phyloP scores from a whole-genome alignment of 2,888 invertebrate genomes.

The Pomacea canaliculata region DNA sequence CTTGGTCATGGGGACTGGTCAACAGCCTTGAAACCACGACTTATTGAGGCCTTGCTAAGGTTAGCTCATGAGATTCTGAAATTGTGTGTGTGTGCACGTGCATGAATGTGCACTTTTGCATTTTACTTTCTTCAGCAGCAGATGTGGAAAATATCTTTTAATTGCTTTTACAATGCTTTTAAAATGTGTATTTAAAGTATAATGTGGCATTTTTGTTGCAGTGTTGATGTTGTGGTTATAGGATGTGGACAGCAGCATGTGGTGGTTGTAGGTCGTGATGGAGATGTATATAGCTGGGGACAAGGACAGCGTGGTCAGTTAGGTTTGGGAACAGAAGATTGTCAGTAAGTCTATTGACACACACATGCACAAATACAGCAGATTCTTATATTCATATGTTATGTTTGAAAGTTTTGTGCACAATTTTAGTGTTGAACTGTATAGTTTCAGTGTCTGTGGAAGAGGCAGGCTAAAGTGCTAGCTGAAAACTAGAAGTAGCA shows the following conservation, averaged over 20 bases:
- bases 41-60: constrained; percentile 73
- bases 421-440: no score
- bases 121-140: no score
- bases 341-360: constrained; percentile 65
- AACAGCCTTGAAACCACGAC: constrained; percentile 74
- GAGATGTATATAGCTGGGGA: constrained; percentile 79
- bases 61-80: constrained; percentile 32
- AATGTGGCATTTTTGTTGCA: constrained; percentile 53
- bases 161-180: not conserved
- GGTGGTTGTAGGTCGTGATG: constrained; percentile 75
- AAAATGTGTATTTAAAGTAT: not conserved
- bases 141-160: no score
- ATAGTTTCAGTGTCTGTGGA: no score
- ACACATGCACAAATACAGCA: no score
- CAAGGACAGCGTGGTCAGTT: constrained; percentile 76
- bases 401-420: no score
- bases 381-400: no score
- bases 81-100: no score
- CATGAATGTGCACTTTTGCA: no score
- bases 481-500: no score
- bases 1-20: constrained; percentile 78
- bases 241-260: constrained; percentile 78
- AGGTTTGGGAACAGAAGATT: constrained; percentile 74
- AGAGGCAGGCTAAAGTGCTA: no score
- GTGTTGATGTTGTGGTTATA: constrained; percentile 76